phyloP scores from a whole-genome alignment of 2,888 invertebrate species.

The Chloroclysta siterata region DNA sequence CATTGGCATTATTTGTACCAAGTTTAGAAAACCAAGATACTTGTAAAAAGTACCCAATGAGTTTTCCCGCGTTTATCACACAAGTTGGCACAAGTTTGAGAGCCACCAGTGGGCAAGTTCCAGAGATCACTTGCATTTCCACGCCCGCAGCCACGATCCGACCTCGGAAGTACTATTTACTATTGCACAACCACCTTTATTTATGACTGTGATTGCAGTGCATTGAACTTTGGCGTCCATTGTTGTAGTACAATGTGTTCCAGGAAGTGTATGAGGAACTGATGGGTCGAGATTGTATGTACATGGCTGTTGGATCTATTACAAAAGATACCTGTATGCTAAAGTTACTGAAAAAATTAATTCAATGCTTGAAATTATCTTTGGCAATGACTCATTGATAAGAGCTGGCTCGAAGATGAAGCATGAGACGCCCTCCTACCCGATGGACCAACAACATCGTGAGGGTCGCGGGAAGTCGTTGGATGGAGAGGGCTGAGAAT shows the following conservation, averaged over 20 bases:
- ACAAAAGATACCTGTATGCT: conserved; percentile 12
- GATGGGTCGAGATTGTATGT: conserved; percentile 9
- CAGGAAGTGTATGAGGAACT: conserved; percentile 27
- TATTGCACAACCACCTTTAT: conserved; percentile 38
- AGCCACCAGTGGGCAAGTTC: conserved; percentile 43
- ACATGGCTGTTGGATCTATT: conserved; percentile 8
- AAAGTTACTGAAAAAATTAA: too few species aligned
- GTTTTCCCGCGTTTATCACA: background rate
- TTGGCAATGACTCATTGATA: too few species aligned
- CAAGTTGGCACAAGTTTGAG: conserved; percentile 46
- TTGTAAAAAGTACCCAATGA: background rate
- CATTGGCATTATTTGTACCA: too few species aligned
- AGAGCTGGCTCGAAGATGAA: too few species aligned
- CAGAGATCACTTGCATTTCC: conserved; percentile 52
- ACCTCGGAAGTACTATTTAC: conserved; percentile 45
- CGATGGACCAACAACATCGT: too few species aligned
- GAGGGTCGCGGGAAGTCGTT: too few species aligned
- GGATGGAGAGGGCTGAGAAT: too few species aligned
- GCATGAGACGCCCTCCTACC: too few species aligned
- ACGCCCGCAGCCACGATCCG: conserved; percentile 50
- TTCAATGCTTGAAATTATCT: too few species aligned
- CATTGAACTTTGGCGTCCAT: conserved; percentile 26
- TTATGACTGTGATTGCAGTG: conserved; percentile 25
- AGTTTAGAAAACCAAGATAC: too few species aligned
- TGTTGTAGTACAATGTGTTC: conserved; percentile 26